Base-by-base conservation (phyloP, 2,888 invertebrate genomes). In the Brachyptera risi region DNA sequence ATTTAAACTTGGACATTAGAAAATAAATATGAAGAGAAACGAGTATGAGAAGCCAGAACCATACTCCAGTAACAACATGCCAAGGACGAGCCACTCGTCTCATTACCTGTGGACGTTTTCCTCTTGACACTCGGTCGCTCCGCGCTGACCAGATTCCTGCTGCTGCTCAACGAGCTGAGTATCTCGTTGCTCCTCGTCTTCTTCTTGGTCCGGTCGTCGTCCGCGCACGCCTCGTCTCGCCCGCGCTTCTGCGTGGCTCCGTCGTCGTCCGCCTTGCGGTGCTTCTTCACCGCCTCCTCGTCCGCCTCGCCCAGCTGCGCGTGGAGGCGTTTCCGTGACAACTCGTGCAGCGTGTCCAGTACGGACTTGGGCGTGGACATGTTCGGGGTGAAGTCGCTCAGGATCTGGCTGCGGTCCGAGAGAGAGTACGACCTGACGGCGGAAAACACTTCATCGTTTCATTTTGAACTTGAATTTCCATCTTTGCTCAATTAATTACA, bases 111-210 rank as follows among this genome's bases (percentile, higher is more conserved):
- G n/a, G n/a, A n/a, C 11, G 31, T 31, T 35, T 54, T 54, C 37
- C 58, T 57, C 44, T 58, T 61, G n/a, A n/a, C n/a, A 15, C 44
- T 57, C 4, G 50, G 27, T 5, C 61, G 31, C 11, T 40, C 57
- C n/a, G n/a, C n/a, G n/a, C n/a, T n/a, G 15, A 27, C 15, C 1
- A 61, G 38, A 7, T 49, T 56, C 7, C 38, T 5, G 21, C 61
- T 57, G 13, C 57, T 57, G 13, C 61, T 61, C 57, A 61, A 57
- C n/a, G 61, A 61, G 27, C 61, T 61, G 7, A 27, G 44, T 3
- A 61, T 61, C 26, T 61, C 61, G 58, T 61, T 61, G 42, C 27
- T 57, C 2, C 50, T 38, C 13, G 40, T 49, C 15, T 51, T 49
- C 38, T 61, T 61, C 11, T 23, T 38, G 0, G 3, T 38, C 17